These are phyloP conservation scores for Mormyrus hasselquistii DNA, from an alignment of 2,797 vertebrate species.

Conservation along the genomic window DNA sequence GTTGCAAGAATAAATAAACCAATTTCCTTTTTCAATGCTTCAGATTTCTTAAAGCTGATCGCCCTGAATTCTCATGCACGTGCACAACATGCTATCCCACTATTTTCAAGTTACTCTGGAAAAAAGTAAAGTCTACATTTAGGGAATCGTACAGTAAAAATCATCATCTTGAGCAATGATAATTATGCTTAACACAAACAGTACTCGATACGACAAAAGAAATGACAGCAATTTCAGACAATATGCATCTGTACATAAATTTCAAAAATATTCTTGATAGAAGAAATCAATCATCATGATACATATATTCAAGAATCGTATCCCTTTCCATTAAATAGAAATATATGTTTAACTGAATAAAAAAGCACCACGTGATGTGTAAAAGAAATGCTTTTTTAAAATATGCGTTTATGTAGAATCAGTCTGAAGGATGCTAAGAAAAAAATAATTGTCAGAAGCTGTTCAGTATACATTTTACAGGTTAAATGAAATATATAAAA, in stretches of 20 bases:
- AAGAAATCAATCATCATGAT: background rate
- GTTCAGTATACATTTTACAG: background rate
- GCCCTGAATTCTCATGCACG: constrained; percentile 23
- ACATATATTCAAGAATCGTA: constrained; percentile 29
- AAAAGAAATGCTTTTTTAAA: constrained; percentile 9
- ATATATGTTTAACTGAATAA: constrained; percentile 28
- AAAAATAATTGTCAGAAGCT: background rate
- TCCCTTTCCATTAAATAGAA: constrained; percentile 28
- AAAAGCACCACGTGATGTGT: constrained; percentile 31
- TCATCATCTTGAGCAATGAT: constrained; percentile 26
- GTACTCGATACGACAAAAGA: constrained; percentile 31
- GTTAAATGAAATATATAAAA: background rate
- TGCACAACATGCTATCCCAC: constrained; percentile 31
- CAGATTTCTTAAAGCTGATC: background rate
- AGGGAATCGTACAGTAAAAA: constrained; percentile 42
- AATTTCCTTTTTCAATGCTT: constrained; percentile 23
- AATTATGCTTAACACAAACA: constrained; percentile 14
- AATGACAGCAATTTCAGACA: constrained; percentile 31
- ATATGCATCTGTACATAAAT: constrained; percentile 3
- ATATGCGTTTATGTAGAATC: constrained; percentile 14
- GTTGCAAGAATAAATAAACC: constrained; percentile 1
- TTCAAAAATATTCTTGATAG: background rate
- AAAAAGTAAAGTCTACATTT: constrained; percentile 47
- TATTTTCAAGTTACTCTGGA: constrained; percentile 34
- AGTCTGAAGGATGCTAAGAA: background rate